A percentile compares a stretch with the other conserved stretches of the same genome.
Conservation (phyloP, 2,797 vertebrate species). For the Peromyscus nudipes region DNA sequence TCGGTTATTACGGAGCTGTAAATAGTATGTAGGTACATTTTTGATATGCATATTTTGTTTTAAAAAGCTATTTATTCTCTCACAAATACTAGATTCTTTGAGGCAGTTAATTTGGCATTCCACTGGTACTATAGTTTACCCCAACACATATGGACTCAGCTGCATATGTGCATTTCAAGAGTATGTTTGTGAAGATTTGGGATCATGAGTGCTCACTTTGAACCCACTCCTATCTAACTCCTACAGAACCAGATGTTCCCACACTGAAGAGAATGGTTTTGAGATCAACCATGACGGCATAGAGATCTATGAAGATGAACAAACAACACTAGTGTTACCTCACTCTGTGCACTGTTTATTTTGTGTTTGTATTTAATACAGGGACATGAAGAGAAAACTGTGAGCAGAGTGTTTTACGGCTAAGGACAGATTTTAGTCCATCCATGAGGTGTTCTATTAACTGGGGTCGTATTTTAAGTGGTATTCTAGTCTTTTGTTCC, state of each 20-base stretch:
- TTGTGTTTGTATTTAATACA: constrained; percentile 48
- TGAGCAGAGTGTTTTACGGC: background rate
- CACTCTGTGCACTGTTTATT: background rate
- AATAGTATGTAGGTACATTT: background rate
- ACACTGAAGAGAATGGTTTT: background rate
- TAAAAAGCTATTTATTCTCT: background rate
- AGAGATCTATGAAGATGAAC: constrained; percentile 11
- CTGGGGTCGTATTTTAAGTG: background rate
- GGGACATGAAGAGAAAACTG: background rate
- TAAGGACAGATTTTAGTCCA: constrained; percentile 27
- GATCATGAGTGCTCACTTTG: background rate
- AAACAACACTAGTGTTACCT: background rate
- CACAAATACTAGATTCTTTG: background rate
- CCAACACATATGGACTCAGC: background rate
- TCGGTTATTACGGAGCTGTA: constrained; percentile 35
- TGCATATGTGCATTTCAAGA: constrained; percentile 2
- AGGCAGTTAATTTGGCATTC: background rate
- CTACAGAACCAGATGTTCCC: background rate
- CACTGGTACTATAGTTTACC: background rate
- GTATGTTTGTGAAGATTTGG: background rate
- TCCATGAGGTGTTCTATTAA: constrained; percentile 12
- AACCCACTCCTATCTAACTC: background rate
- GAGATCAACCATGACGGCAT: background rate
- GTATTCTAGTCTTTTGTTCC: background rate
- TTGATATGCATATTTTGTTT: constrained; percentile 13